A percentile compares a stretch with the other conserved stretches of the same genome.
Evolutionary conservation across 2,113 vertebrate species (phyloP).

Genomic region (Ptyas mucosa): DNA sequence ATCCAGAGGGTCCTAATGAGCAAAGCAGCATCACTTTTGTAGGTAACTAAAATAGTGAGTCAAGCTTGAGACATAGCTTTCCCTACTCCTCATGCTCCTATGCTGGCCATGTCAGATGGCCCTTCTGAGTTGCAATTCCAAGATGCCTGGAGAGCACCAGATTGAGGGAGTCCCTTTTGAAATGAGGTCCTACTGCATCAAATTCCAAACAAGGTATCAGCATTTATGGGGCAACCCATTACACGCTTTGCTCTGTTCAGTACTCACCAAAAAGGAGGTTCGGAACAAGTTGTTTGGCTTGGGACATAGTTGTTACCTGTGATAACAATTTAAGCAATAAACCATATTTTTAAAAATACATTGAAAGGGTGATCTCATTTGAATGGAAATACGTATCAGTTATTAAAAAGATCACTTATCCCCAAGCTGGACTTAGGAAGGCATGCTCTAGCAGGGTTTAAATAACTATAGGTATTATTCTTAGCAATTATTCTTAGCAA

Average conservation of each 20-base stretch:
- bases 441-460: background rate
- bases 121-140: background rate
- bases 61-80: background rate
- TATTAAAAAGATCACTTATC: background rate
- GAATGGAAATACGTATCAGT: background rate
- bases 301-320: slow-evolving; percentile 64
- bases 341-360: slow-evolving; percentile 75
- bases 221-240: background rate
- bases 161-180: background rate
- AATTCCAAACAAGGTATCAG: background rate
- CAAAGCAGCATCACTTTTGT: background rate
- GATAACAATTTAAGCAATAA: slow-evolving; percentile 77
- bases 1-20: background rate
- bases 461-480: background rate
- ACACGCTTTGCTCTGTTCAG: background rate
- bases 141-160: background rate
- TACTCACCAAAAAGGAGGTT: slow-evolving; percentile 26
- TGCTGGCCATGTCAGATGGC: background rate
- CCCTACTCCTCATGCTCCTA: background rate
- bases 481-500: background rate
- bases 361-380: slow-evolving; percentile 65
- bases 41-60: background rate
- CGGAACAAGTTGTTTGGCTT: slow-evolving; percentile 58
- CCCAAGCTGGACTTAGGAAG: slow-evolving; percentile 20
- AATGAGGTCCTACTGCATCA: too few species aligned